These are phyloP conservation scores for Grantiella picta DNA, from an alignment of 2,113 vertebrate species.

Conservation along the genomic window DNA sequence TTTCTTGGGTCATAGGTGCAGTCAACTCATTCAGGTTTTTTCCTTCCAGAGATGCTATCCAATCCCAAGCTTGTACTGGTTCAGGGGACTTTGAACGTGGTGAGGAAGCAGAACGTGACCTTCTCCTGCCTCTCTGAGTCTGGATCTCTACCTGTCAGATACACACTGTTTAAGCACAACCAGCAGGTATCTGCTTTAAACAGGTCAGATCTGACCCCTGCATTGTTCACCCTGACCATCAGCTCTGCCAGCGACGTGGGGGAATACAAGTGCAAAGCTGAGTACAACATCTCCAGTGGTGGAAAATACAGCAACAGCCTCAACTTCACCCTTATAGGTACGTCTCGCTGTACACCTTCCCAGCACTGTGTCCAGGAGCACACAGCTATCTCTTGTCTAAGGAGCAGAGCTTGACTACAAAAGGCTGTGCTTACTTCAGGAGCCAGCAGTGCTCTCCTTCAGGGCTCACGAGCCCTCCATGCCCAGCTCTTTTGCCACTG, in stretches of 20 bases:
- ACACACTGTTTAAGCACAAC: slow-evolving; percentile 27
- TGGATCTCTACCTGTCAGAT: slow-evolving; percentile 27
- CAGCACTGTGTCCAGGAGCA: not conserved
- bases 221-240: slow-evolving; percentile 40
- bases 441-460: not conserved
- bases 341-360: not conserved
- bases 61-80: not conserved
- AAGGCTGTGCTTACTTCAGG: not conserved
- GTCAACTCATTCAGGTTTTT: not conserved
- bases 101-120: slow-evolving; percentile 51
- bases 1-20: not conserved
- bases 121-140: slow-evolving; percentile 40
- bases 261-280: slow-evolving; percentile 73
- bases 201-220: not conserved
- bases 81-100: not conserved
- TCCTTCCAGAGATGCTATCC: not conserved
- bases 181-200: not conserved
- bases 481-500: not conserved
- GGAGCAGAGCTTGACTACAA: not conserved
- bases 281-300: not conserved
- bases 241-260: slow-evolving; percentile 15
- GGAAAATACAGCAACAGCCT: slow-evolving; percentile 53
- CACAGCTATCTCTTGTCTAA: not conserved
- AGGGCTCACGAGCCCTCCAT: not conserved
- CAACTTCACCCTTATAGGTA: slow-evolving; percentile 53